Evolutionary conservation across 1,140 invertebrate genomes (phyloP).

Genomic region (Micrasema longulum): DNA sequence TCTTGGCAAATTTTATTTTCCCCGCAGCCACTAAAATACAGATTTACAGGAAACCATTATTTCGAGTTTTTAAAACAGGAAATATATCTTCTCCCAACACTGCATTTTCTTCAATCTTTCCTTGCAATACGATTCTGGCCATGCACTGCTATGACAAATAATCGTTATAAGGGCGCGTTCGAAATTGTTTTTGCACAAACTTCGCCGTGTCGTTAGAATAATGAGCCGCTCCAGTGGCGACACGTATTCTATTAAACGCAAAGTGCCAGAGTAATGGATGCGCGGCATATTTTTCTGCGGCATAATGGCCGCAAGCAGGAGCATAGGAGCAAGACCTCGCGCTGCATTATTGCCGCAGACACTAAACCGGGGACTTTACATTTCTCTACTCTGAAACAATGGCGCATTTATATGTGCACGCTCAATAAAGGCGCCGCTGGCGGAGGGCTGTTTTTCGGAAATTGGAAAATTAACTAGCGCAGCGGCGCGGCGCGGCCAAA

Average conservation of each 20-base stretch:
- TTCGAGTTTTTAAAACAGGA: too few relatives aligned
- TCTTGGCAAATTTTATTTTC: too few relatives aligned
- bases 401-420: neutral
- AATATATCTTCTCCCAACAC: too few relatives aligned
- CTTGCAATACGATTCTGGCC: neutral
- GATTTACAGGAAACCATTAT: too few relatives aligned
- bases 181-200: neutral
- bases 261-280: neutral
- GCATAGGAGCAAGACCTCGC: conserved; percentile 19
- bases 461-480: conserved; percentile 28
- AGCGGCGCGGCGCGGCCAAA: neutral
- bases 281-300: neutral
- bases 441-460: conserved; percentile 28
- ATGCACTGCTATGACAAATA: neutral
- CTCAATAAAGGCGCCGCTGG: conserved; percentile 7
- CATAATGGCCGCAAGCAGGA: conserved; percentile 30
- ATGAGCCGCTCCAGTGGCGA: too few relatives aligned
- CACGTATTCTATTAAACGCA: neutral
- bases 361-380: conserved; percentile 33
- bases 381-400: conserved; percentile 7
- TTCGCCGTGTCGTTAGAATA: neutral
- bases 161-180: neutral
- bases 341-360: conserved; percentile 47
- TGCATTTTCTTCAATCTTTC: too few relatives aligned
- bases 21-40: too few relatives aligned